phyloP scores from a whole-genome alignment of 2,797 vertebrate species.

The Champsocephalus esox region DNA sequence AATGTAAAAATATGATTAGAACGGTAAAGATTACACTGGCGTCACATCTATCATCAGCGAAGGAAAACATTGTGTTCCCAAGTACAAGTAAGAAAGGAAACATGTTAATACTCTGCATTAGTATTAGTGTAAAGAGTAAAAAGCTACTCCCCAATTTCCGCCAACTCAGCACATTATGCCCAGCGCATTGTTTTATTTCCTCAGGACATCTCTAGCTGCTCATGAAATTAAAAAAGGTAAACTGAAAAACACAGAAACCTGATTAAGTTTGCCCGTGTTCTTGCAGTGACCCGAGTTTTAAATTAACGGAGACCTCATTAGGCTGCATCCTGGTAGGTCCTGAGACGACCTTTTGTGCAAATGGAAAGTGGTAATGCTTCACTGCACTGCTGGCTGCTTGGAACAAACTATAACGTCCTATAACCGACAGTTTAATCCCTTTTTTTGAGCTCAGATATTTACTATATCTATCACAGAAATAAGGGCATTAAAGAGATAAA shows the following conservation, averaged over 20 bases:
- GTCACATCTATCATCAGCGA: neutral
- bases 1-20: neutral
- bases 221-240: conserved; percentile 7
- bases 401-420: conserved; percentile 21
- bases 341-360: conserved; percentile 43
- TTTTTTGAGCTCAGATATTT: neutral
- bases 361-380: conserved; percentile 26
- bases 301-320: conserved; percentile 51
- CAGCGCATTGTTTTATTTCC: conserved; percentile 19
- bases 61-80: neutral
- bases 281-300: conserved; percentile 29
- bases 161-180: neutral
- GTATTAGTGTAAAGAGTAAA: neutral
- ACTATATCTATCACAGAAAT: neutral
- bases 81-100: neutral
- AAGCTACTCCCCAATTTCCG: neutral
- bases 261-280: conserved; percentile 27
- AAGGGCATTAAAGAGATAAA: neutral
- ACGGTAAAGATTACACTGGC: neutral
- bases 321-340: conserved; percentile 22
- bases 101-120: no score
- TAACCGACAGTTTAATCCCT: neutral
- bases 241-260: conserved; percentile 1
- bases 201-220: conserved; percentile 10
- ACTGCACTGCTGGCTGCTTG: conserved; percentile 13